Base-by-base conservation (phyloP, 2,113 vertebrate genomes). In the Hiodon tergisus region DNA sequence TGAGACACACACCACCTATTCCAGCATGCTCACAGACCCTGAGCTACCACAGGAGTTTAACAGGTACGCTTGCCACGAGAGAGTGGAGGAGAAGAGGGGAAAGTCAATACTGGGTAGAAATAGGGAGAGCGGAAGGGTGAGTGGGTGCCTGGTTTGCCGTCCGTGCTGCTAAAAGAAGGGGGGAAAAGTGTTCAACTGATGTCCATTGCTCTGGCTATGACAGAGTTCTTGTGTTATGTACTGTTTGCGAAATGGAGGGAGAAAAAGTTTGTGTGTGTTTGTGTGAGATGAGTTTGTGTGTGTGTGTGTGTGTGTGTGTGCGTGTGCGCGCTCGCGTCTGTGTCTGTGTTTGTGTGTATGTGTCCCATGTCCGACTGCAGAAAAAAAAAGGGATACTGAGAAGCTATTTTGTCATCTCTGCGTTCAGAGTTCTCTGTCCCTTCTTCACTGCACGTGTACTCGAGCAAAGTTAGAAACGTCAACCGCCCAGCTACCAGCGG, bases 1-100 rank as follows among this genome's bases (percentile, higher is more conserved):
- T 75, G 79, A 79, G 91, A 89, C 89, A 87, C 91, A 90, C 89
- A 82, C 92, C 87, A 90, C 88, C 88, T 91, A 91, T 91, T 93
- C 91, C 95, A 97, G 94, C 94, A 98, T 98, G 96, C 94, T 97
- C 85, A 98, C 95, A 92, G 95, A 96, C 90, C 95, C 96, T 91
- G 95, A 96, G 93, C 94, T 95, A 93, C 95, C 94, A 89, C 95
- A 93, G 94, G 95, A 97, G 95, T 97, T 95, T 94, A 95, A 96
- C 93, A 98, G 96, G 95, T 97, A 94, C 89, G 95, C 93, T 79
- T 76, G 77, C 79, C 67, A 75, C 82, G 77, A 79, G 65, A 77
- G 60, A 46, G 16, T 3, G 16, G 1, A 9, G 50, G 31, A 16
- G 70, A 8, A 16, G 16, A 63, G 13, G 47, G 70, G 70, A 54